These are phyloP conservation scores for Cryptus armator DNA, from an alignment of 2,888 invertebrate genomes.

Conservation along the genomic window DNA sequence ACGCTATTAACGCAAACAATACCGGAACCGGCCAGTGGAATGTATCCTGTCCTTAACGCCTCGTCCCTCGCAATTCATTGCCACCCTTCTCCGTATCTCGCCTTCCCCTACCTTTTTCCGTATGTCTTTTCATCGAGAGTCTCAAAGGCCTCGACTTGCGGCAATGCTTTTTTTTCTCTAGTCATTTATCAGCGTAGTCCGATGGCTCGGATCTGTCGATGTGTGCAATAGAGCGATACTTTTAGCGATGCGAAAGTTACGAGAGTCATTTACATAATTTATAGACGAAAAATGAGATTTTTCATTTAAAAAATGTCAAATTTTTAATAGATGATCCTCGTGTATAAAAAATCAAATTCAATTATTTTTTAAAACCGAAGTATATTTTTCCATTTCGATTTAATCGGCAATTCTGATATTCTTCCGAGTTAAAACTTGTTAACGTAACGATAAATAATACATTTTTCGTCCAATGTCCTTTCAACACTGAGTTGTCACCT, in stretches of 20 bases:
- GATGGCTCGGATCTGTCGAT: constrained; percentile 81
- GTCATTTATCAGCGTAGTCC: constrained; percentile 82
- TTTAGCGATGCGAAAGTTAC: constrained; percentile 40
- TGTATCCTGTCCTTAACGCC: constrained; percentile 84
- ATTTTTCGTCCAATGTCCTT: too few relatives aligned
- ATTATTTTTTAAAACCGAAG: too few relatives aligned
- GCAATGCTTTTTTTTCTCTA: constrained; percentile 77
- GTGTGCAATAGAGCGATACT: constrained; percentile 51
- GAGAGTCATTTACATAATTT: constrained; percentile 23
- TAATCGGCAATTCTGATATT: too few relatives aligned
- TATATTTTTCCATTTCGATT: too few relatives aligned
- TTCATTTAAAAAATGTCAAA: too few relatives aligned
- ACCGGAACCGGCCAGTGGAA: constrained; percentile 82
- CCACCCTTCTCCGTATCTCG: constrained; percentile 65
- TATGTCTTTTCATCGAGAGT: constrained; percentile 58
- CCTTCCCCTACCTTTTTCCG: constrained; percentile 61
- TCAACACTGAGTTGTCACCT: too few relatives aligned
- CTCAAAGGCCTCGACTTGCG: constrained; percentile 73
- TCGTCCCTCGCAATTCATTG: constrained; percentile 61
- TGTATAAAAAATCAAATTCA: too few relatives aligned
- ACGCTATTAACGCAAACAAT: constrained; percentile 84
- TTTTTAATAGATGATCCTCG: too few relatives aligned
- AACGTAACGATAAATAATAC: too few relatives aligned
- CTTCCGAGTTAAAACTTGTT: too few relatives aligned
- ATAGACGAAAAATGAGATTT: not conserved